Evolutionary conservation across 2,797 vertebrate species (phyloP).

Genomic region (Enteromius afrohamiltoni): DNA sequence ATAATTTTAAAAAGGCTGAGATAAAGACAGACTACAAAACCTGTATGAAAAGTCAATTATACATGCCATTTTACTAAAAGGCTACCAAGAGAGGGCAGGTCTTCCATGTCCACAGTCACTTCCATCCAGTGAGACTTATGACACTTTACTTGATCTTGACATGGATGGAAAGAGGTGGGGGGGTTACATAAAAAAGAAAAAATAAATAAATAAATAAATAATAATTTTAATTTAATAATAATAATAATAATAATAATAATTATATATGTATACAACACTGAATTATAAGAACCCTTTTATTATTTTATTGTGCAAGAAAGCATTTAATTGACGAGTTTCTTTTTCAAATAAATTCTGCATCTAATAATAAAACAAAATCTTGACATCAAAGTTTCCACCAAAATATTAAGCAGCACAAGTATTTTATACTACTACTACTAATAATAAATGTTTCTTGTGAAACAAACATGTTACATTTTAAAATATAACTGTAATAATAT

Average conservation of each 20-base stretch:
- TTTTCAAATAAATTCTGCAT: background rate
- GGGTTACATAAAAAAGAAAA: background rate
- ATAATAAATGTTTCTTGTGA: too few species aligned
- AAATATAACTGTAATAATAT: too few species aligned
- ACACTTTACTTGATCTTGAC: slow-evolving; percentile 31
- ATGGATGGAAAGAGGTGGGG: background rate
- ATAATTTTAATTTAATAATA: too few species aligned
- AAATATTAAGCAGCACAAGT: too few species aligned
- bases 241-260: too few species aligned
- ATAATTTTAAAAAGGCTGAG: slow-evolving; percentile 12
- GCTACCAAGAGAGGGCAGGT: background rate
- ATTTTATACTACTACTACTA: too few species aligned
- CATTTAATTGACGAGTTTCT: background rate
- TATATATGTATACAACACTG: too few species aligned
- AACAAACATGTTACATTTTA: too few species aligned
- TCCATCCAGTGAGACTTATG: background rate
- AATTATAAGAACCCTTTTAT: background rate
- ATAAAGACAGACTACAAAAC: slow-evolving; percentile 20
- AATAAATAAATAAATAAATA: too few species aligned
- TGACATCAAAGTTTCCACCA: too few species aligned
- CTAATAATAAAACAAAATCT: background rate
- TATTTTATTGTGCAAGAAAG: background rate
- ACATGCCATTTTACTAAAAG: background rate
- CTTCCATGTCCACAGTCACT: slow-evolving; percentile 10
- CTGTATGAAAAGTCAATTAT: background rate